phyloP scores from a whole-genome alignment of 2,888 invertebrate species.

The Sinotaia quadrata region DNA sequence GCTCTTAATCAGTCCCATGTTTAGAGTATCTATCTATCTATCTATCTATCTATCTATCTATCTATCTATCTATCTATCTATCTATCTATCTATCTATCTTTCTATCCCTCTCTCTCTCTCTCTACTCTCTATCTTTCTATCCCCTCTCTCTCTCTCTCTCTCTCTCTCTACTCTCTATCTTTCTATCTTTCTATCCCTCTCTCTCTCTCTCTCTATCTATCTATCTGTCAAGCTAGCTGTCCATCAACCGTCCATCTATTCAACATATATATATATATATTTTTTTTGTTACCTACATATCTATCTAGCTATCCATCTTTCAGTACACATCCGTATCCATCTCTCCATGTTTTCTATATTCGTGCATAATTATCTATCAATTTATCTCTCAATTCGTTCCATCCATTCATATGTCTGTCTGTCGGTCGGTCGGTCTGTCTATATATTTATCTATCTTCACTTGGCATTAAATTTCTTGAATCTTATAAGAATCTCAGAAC shows the following conservation, averaged over 20 bases:
- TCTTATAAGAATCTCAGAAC: too few relatives aligned
- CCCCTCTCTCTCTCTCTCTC: neutral
- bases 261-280: neutral
- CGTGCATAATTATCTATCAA: neutral
- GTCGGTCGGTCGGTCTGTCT: too few relatives aligned
- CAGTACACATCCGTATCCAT: neutral
- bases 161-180: neutral
- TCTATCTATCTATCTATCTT: neutral
- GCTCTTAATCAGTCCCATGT: too few relatives aligned
- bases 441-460: too few relatives aligned
- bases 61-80: neutral
- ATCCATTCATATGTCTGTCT: too few relatives aligned
- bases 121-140: neutral
- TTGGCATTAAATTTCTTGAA: too few relatives aligned
- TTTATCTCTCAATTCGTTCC: too few relatives aligned
- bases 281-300: neutral
- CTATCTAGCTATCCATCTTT: neutral
- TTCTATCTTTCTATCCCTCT: neutral
- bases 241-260: neutral
- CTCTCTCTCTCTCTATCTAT: slow-evolving; percentile 1
- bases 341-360: neutral
- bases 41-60: neutral
- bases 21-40: too few relatives aligned
- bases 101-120: neutral
- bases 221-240: neutral